phyloP scores from a whole-genome alignment of 2,888 invertebrate genomes.

The Bedellia somnulentella region DNA sequence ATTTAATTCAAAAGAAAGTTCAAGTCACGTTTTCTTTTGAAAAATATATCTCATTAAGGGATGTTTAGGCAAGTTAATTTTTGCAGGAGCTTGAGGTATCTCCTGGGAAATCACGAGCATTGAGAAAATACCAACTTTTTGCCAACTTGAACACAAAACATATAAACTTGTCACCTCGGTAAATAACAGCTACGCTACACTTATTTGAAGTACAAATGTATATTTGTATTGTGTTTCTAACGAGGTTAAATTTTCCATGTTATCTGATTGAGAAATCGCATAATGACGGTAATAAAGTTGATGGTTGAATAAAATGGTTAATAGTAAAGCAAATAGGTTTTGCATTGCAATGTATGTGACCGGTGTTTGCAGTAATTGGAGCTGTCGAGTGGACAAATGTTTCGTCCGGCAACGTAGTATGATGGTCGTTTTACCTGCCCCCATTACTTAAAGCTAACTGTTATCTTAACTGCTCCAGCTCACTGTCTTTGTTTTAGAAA shows the following conservation, averaged over 20 bases:
- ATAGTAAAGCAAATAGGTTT: conserved; percentile 24
- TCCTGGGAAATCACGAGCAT: conserved; percentile 42
- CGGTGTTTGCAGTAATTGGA: conserved; percentile 45
- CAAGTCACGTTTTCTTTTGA: conserved; percentile 28
- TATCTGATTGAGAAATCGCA: no score
- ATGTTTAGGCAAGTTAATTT: conserved; percentile 51
- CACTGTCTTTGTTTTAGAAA: no score
- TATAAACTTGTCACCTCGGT: no score
- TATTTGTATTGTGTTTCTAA: no score
- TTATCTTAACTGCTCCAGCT: no score
- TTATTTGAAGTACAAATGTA: no score
- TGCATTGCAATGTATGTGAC: conserved; percentile 34
- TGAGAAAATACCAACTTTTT: conserved; percentile 32
- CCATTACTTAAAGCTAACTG: conserved; percentile 36
- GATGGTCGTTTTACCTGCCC: conserved; percentile 42
- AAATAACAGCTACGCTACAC: no score
- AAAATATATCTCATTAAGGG: conserved; percentile 42
- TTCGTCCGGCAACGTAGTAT: conserved; percentile 33
- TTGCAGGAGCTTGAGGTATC: conserved; percentile 32
- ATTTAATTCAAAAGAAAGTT: conserved; percentile 16
- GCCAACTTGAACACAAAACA: conserved; percentile 7
- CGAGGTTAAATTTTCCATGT: no score
- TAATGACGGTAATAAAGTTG: no score
- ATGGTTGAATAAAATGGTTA: no score
- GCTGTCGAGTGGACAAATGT: conserved; percentile 49